Evolutionary conservation across 37 sponge, comb jelly and placozoan genomes (phyloP).

Genomic region (Geodia barretti): DNA sequence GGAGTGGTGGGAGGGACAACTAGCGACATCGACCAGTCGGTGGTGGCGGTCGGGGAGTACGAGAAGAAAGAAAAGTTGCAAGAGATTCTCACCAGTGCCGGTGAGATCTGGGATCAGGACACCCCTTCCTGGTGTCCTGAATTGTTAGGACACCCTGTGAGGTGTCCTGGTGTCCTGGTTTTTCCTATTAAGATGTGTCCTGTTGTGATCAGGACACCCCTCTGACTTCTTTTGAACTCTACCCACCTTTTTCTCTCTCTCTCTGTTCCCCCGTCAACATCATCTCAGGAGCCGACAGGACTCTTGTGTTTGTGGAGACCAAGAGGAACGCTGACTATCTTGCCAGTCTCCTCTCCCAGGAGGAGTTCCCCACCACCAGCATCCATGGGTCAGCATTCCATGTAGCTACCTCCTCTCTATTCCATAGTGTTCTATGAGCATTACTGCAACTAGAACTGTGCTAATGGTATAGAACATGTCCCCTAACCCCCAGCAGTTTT

Average conservation of each 20-base stretch:
- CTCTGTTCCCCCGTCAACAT: neutral
- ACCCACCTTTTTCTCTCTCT: no score
- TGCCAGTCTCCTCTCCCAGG: slow-evolving; percentile 88
- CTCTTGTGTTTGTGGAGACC: slow-evolving; percentile 93
- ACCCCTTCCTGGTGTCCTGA: no score
- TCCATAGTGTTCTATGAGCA: neutral
- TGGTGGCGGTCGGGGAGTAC: slow-evolving; percentile 73
- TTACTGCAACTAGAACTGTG: no score
- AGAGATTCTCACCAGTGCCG: slow-evolving; percentile 71
- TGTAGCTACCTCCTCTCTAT: neutral
- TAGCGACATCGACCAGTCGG: slow-evolving; percentile 85
- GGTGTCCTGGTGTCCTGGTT: neutral
- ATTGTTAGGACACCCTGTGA: no score
- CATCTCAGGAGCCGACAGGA: slow-evolving; percentile 59
- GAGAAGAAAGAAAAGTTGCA: slow-evolving; percentile 82
- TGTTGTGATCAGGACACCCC: no score
- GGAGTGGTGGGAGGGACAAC: slow-evolving; percentile 89
- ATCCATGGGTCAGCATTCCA: slow-evolving; percentile 86
- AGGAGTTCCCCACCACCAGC: slow-evolving; percentile 87
- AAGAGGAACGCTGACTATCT: slow-evolving; percentile 93
- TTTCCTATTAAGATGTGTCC: neutral
- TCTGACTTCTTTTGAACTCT: no score
- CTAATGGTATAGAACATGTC: no score
- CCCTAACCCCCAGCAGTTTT: no score
- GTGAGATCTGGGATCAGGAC: slow-evolving; percentile 21